A percentile compares a stretch with the other conserved stretches of the same genome.
These are phyloP conservation scores for Brachionus calyciflorus DNA, from an alignment of 1,140 invertebrate species.

Conservation along the genomic window DNA sequence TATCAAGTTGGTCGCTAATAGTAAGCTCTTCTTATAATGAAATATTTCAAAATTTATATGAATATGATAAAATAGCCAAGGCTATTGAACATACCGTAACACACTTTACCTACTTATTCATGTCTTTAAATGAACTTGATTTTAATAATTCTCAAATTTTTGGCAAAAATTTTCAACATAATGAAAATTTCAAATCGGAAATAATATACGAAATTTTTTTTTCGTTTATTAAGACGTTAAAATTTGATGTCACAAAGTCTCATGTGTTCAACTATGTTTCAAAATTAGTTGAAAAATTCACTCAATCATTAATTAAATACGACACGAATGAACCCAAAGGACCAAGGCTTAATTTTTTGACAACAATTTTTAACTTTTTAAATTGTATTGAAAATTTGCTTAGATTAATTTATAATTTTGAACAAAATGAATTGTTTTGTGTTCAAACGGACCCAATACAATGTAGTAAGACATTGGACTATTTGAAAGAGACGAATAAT, in stretches of 20 bases:
- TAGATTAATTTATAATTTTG: neutral
- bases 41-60: neutral
- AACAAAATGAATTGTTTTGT: neutral
- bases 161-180: neutral
- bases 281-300: neutral
- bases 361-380: neutral
- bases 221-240: neutral
- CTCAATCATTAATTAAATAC: constrained; percentile 2
- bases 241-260: neutral
- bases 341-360: neutral
- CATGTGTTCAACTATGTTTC: neutral
- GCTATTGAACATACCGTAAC: neutral
- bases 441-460: neutral
- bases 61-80: neutral
- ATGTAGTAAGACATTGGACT: neutral
- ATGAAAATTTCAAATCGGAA: neutral
- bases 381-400: neutral
- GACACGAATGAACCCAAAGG: neutral
- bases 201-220: neutral
- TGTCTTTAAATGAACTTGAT: neutral
- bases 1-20: constrained; percentile 6
- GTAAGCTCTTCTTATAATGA: neutral
- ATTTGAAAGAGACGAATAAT: neutral
- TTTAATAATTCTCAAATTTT: neutral
- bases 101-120: neutral